These are phyloP conservation scores for Lagopus muta DNA, from an alignment of 2,113 vertebrate genomes.

Conservation along the genomic window DNA sequence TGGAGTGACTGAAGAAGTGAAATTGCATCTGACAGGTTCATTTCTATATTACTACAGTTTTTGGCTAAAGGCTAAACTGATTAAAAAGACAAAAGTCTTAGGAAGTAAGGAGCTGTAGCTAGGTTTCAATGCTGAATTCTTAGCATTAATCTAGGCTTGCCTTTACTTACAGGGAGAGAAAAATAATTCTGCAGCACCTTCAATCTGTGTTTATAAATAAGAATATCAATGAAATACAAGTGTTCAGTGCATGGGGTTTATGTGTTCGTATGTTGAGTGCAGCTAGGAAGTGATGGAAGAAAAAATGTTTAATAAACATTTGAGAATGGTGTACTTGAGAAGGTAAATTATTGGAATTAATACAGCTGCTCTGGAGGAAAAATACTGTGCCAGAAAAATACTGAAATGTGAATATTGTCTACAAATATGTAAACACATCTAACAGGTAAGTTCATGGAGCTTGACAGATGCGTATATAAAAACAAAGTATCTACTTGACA, in stretches of 20 bases:
- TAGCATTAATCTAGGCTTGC: neutral
- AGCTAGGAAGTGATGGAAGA: neutral
- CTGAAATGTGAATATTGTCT: neutral
- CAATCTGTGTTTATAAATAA: neutral
- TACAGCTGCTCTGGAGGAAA: neutral
- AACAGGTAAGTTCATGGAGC: neutral
- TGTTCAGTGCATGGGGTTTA: neutral
- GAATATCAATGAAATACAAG: neutral
- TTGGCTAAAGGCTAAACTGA: constrained; percentile 16
- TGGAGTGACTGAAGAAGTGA: neutral
- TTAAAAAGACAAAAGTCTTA: constrained; percentile 24
- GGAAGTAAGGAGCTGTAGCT: neutral
- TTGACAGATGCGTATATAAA: rapidly evolving
- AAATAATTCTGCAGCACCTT: neutral
- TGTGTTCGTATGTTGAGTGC: neutral
- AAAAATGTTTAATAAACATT: neutral
- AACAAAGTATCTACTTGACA: neutral
- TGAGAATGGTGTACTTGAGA: neutral
- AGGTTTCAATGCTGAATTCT: neutral
- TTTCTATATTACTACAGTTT: neutral
- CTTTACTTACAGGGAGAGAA: neutral
- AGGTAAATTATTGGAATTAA: neutral
- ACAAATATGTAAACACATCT: neutral
- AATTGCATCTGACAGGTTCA: constrained; percentile 27
- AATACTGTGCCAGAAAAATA: neutral